A percentile compares a stretch with the other conserved stretches of the same genome.
These are phyloP conservation scores for Emydura subglobosa DNA, from an alignment of 2,113 vertebrate species.

Conservation along the genomic window DNA sequence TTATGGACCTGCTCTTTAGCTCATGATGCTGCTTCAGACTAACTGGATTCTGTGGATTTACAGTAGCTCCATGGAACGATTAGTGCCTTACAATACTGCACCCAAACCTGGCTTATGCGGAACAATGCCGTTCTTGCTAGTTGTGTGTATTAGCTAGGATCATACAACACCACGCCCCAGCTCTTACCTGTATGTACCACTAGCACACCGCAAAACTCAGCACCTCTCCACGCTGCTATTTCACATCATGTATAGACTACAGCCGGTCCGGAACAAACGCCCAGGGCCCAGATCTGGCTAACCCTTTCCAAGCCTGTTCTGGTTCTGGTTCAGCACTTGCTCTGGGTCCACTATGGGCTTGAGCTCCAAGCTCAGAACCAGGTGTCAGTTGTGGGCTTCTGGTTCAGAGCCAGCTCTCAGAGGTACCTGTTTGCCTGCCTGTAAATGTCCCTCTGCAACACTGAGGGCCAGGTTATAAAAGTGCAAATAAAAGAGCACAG, in stretches of 20 bases:
- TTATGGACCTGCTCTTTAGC: no score
- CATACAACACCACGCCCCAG: neutral
- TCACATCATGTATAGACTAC: neutral
- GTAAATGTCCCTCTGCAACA: neutral
- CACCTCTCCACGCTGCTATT: neutral
- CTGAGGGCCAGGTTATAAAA: neutral
- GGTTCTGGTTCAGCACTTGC: neutral
- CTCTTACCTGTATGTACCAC: neutral
- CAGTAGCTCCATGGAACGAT: neutral
- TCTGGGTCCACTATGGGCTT: neutral
- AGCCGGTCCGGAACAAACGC: neutral
- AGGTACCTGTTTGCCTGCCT: neutral
- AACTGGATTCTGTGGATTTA: no score
- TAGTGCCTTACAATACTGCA: neutral
- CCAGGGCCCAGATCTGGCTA: neutral
- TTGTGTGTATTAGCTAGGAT: neutral
- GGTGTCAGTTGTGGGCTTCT: neutral
- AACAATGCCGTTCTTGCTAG: neutral
- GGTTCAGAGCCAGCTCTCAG: neutral
- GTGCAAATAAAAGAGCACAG: neutral
- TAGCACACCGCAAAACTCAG: neutral
- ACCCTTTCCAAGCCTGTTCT: neutral
- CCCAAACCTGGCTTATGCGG: neutral
- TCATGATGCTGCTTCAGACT: no score
- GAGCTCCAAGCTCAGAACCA: neutral